Evolutionary conservation across 2,797 vertebrate species (phyloP).

Genomic region (Linurgus olivaceus): DNA sequence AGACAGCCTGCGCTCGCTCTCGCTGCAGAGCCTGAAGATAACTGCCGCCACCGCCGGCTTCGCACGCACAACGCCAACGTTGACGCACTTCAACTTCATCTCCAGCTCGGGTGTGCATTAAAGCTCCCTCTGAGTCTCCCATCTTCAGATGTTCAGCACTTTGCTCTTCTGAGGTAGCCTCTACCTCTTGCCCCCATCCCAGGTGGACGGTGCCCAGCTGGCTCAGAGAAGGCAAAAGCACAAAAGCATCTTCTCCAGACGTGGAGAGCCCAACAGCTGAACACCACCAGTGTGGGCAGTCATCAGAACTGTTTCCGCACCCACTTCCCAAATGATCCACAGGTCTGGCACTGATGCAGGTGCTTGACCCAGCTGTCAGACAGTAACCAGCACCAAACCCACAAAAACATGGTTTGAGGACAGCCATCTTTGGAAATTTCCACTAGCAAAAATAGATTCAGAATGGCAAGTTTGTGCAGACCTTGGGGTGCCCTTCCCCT

Average conservation of each 20-base stretch:
- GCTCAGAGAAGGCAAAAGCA: background rate
- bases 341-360: background rate
- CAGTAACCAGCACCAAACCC: background rate
- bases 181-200: accelerated
- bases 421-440: background rate
- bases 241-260: background rate
- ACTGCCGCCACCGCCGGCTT: background rate
- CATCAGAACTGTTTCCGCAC: accelerated
- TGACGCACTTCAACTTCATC: background rate
- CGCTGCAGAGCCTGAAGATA: background rate
- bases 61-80: background rate
- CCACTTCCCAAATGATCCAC: accelerated
- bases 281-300: background rate
- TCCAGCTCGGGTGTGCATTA: background rate
- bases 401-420: background rate
- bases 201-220: accelerated
- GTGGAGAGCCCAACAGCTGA: background rate
- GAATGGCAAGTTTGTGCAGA: background rate
- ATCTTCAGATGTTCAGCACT: background rate
- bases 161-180: background rate
- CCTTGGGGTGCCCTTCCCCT: background rate
- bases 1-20: background rate
- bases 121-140: background rate
- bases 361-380: background rate
- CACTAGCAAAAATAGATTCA: background rate